These are phyloP conservation scores for Gasteruption jaculator DNA, from an alignment of 2,888 invertebrate genomes.

Conservation along the genomic window DNA sequence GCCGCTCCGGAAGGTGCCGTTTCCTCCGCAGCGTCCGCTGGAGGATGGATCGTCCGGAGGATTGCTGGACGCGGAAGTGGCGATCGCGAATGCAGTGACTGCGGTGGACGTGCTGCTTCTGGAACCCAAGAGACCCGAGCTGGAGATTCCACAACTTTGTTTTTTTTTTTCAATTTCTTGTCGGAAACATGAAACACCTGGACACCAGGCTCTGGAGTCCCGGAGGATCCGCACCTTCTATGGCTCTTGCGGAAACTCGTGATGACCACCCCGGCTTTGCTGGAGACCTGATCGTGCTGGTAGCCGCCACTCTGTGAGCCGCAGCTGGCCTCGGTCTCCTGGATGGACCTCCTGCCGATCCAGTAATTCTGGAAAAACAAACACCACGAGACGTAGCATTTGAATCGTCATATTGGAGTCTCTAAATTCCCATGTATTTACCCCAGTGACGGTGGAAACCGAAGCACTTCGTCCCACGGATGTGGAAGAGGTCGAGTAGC, in stretches of 20 bases:
- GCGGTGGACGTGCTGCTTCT: conserved; percentile 85
- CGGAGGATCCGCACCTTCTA: conserved; percentile 61
- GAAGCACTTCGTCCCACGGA: conserved; percentile 38
- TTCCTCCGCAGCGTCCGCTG: conserved; percentile 28
- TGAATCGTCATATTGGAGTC: not conserved
- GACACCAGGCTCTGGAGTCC: too few species aligned
- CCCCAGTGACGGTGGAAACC: conserved; percentile 36
- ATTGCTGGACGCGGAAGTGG: conserved; percentile 83
- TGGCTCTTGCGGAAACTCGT: conserved; percentile 86
- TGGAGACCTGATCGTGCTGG: conserved; percentile 41
- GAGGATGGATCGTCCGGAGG: conserved; percentile 70
- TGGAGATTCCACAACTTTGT: not conserved
- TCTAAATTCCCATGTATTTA: conserved; percentile 16
- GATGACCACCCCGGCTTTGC: conserved; percentile 83
- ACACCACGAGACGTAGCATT: not conserved
- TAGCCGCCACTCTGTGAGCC: conserved; percentile 29
- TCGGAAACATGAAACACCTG: too few species aligned
- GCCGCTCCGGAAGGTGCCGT: conserved; percentile 30
- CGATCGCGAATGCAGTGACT: conserved; percentile 86
- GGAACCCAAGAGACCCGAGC: conserved; percentile 10
- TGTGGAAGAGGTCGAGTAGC: conserved; percentile 40
- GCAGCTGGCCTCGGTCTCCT: conserved; percentile 44
- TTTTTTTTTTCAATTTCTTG: not conserved
- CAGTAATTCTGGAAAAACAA: conserved; percentile 52
- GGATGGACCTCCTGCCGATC: conserved; percentile 51